Base-by-base conservation (phyloP, 2,113 vertebrate species). In the Tetraodon nigroviridis region DNA sequence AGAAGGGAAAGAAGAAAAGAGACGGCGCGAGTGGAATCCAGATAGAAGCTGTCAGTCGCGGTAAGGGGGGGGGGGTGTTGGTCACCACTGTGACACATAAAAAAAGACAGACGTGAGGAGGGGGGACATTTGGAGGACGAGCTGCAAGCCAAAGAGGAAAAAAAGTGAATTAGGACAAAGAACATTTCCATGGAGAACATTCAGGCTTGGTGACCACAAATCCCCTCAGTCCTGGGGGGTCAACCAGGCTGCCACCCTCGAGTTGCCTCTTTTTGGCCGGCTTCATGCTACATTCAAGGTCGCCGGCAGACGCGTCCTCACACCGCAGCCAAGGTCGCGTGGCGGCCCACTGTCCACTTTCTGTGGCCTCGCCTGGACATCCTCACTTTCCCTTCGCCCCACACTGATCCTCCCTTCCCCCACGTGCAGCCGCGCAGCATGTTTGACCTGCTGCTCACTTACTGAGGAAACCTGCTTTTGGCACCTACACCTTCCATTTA, bases 341-440 rank as follows among this genome's bases (percentile, higher is more conserved):
- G 60, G 67, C 60, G 70, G 45, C 15, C 41, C 50, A 59, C 69
- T 55, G 18, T 61, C 60, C 44, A 50, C 63, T 79, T 87, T 79
- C 86, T 71, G 49, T 72, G 41, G 29, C 66, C 63, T 78, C 51
- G 75, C 67, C 70, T 78, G 65, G 64, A 73, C 67, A 76, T 87
- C 85, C 83, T 73, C 45, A 45, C 53, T 29, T 19, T 81, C 79
- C 83, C 72, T 46, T 71, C 42, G 50, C 63, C 76, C 29, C 67
- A 64, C 16, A 52, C 69, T 75, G 72, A 22, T 71, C 24, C 37
- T 69, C 73, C 66, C 55, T 24, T 40, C 69, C 69, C 61, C 61
- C 56, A 20, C 17, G 55, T 32, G 49, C 57, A 56, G 61, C 53
- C 52, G 6, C 21, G 51, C 51, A 16, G 20, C 32, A 21, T 64